Evolutionary conservation across 2,797 vertebrate genomes (phyloP), one percentile per base, ranked within the genome.

Genomic region (Cyclopterus lumpus): DNA sequence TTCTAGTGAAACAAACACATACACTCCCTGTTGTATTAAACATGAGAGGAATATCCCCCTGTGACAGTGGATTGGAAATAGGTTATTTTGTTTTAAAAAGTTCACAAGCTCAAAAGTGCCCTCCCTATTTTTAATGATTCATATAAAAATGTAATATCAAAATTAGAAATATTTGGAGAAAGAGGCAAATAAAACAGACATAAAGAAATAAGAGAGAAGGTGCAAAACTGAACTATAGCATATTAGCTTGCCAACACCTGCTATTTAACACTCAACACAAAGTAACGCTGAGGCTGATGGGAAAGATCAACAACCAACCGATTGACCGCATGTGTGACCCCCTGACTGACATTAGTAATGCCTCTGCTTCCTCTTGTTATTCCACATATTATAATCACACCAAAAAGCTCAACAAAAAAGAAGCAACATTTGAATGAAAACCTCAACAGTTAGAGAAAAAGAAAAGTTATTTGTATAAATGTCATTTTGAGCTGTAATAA

Each of bases 1-100:
- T 85, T 81, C 28, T 67, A 82, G 78, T 84, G 75, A 81, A 84
- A 86, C 81, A 84, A 53, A 69, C 32, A 30, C 10, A 64, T 6
- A 26, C 55, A 85, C 65, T 28, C 55, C 85, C 65, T 53, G n/a
- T 14, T 73, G 8, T 32, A 60, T 30, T 42, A 49, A 40, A 18
- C 22, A 49, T 20, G 11, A 59, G 2, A 34, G 6, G 4, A 64
- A 24, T 10, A 30, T 49, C 30, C 22, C 2, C 9, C 34, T 24
- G 36, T 42, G 15, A 34, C 22, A n/a, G 54, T 1, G n/a, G 34
- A n/a, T 18, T 24, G 4, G 1, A 8, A 28, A 51, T 2, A n/a
- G 5, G 20, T 20, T 67, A 9, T 6, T 57, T 6, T 1, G 4
- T n/a, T 8, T 40, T 75, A n/a, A 49, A 49, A 49, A 20, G 20